Conservation (phyloP, 2,888 invertebrate genomes). For the Cephus pulcher region DNA sequence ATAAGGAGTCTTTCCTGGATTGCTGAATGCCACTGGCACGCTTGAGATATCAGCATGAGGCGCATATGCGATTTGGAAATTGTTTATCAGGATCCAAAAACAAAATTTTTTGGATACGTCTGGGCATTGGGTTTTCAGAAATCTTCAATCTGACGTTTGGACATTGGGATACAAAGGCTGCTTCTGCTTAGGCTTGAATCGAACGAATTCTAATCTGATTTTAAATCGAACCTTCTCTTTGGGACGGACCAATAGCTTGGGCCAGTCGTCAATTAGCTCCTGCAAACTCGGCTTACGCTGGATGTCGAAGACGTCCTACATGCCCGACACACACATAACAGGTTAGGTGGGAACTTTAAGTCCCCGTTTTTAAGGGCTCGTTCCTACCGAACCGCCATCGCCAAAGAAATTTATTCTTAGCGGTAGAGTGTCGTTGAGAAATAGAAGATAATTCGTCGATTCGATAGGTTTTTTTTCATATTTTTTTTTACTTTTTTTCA, state of each 20-base stretch:
- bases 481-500: slow-evolving; percentile 5
- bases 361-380: slow-evolving; percentile 18
- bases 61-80: neutral
- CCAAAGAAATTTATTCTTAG: neutral
- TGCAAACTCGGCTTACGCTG: slow-evolving; percentile 76
- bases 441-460: neutral
- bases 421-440: neutral
- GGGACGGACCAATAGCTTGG: slow-evolving; percentile 75
- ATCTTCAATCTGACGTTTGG: neutral
- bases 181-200: slow-evolving; percentile 5
- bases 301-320: slow-evolving; percentile 78
- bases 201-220: slow-evolving; percentile 31
- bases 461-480: neutral
- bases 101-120: neutral
- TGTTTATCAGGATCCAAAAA: neutral
- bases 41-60: neutral
- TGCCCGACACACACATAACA: slow-evolving; percentile 57
- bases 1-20: no score
- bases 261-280: slow-evolving; percentile 85
- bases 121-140: neutral
- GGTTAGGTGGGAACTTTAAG: slow-evolving; percentile 16
- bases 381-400: slow-evolving; percentile 14
- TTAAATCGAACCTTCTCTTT: slow-evolving; percentile 76
- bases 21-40: no score
- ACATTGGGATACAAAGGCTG: neutral